phyloP scores from a whole-genome alignment of 2,113 vertebrate genomes.

The Cricetomys ansorgei region DNA sequence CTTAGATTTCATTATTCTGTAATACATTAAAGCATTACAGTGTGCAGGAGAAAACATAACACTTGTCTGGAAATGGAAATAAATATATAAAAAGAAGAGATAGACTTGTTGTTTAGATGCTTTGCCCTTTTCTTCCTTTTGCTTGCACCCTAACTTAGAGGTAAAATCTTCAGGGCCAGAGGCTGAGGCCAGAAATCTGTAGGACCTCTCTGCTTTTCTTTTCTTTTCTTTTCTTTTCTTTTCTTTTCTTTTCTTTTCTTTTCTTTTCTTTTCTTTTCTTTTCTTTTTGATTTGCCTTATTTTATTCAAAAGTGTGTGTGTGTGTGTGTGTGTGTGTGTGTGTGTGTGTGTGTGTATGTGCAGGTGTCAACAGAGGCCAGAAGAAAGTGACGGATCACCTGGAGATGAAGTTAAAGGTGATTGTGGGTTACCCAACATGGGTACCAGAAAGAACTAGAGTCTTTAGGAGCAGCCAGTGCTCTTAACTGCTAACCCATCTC shows the following conservation, averaged over 20 bases:
- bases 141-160: not conserved
- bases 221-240: not conserved
- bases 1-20: not conserved
- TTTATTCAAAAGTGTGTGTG: not conserved
- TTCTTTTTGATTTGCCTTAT: not conserved
- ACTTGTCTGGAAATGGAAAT: not conserved
- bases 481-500: not conserved
- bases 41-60: not conserved
- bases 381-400: not conserved
- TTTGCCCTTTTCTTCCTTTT: not conserved
- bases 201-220: not conserved
- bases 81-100: not conserved
- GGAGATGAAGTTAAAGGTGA: not conserved
- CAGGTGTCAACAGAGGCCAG: not conserved
- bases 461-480: not conserved
- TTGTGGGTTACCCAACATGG: not conserved
- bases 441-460: not conserved
- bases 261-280: not conserved
- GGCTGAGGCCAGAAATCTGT: not conserved
- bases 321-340: not conserved
- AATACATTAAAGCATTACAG: not conserved
- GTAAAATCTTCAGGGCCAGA: not conserved
- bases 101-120: not conserved
- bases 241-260: rapidly evolving
- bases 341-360: not conserved